Base-by-base conservation (phyloP, 2,113 vertebrate species). In the Burhinus oedicnemus region DNA sequence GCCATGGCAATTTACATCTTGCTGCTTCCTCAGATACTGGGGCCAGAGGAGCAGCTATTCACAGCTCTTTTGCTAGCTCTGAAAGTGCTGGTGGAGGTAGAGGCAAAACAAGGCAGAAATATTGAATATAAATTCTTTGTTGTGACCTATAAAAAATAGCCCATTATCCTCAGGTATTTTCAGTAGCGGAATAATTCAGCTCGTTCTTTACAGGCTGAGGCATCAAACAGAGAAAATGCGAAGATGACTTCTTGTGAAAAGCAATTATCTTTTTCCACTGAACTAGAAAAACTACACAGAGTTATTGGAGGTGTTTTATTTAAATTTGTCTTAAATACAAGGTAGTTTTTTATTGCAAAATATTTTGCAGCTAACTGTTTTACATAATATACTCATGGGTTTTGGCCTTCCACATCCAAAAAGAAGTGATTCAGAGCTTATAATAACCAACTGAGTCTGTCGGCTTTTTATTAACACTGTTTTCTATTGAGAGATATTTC, bases 91-190 rank as follows among this genome's bases (percentile, higher is more conserved):
- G 36, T 84, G 34, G 34, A 79, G 17, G 38, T 38, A 72, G 52
- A 89, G 70, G 49, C 61, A 89, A 93, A 79, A 29, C 36, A 83
- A 94, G 29, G 25, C 29, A 94, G 74, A 97, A 94, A 85, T 66
- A 85, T 0, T 52, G 40, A 94, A 89, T 82, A 60, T n/a, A 89
- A 92, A 72, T 83, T 83, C 40, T 70, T 89, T 45, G 36, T 85
- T 91, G 30, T 82, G 70, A 79, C 62, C 70, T 88, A 77, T 69
- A 69, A 80, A 83, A 84, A 76, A 29, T 14, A 85, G n/a, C 40
- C 25, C 12, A 3, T 38, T 87, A 61, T 72, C 83, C 70, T 47
- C 45, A 82, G 61, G 38, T 89, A 54, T 92, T 95, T 96, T 87
- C 81, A 58, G 29, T 21, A 66, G 44, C 47, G 20, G 44, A 84